Evolutionary conservation across 2,113 vertebrate species (phyloP).

Genomic region (Shinisaurus crocodilurus): DNA sequence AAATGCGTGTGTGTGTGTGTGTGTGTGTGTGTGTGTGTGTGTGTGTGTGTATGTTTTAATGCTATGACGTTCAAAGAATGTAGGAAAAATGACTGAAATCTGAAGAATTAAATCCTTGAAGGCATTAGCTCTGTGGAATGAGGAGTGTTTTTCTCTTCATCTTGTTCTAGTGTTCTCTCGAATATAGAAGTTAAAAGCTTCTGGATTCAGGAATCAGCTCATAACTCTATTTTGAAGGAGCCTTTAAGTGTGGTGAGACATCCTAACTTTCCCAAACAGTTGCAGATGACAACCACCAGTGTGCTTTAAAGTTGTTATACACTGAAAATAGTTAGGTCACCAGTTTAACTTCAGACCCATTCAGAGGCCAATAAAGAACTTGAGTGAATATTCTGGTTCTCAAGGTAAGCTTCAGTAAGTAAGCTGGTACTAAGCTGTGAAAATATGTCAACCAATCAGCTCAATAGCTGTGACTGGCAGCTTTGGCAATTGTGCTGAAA

Average conservation of each 20-base stretch:
- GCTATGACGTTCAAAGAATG: background rate
- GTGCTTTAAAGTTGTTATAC: background rate
- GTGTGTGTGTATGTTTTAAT: too few species aligned
- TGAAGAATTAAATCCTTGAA: constrained; percentile 17
- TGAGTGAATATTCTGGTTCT: background rate
- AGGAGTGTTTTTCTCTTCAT: background rate
- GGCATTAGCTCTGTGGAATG: background rate
- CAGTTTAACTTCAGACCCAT: background rate
- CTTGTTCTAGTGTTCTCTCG: background rate
- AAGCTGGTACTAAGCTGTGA: background rate
- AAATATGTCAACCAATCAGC: background rate
- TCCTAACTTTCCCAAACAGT: background rate
- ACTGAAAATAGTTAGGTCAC: background rate
- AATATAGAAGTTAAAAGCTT: background rate
- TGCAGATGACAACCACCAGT: background rate
- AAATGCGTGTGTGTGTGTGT: background rate
- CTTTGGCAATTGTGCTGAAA: background rate
- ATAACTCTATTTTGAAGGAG: background rate
- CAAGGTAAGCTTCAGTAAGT: background rate
- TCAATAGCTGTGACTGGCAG: background rate
- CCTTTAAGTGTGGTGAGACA: background rate
- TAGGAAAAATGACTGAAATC: background rate
- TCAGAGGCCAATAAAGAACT: background rate
- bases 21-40: too few species aligned
- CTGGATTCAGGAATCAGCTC: background rate